Evolutionary conservation across 2,113 vertebrate genomes (phyloP).

Genomic region (Uropsilus gracilis): DNA sequence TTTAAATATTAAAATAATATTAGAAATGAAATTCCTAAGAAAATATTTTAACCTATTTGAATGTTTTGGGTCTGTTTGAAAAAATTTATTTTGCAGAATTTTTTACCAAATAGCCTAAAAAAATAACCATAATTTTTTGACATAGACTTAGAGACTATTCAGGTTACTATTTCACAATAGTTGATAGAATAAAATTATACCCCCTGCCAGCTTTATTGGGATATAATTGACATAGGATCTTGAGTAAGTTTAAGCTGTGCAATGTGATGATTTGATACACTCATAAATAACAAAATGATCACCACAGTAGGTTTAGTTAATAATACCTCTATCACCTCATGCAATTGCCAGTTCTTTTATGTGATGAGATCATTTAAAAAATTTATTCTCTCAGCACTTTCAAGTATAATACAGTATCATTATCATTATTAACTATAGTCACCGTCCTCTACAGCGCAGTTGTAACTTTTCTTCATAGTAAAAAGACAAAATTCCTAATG

Average conservation of each 20-base stretch:
- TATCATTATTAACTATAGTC: not conserved
- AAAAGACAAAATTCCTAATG: not conserved
- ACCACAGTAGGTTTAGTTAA: not conserved
- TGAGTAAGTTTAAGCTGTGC: not conserved
- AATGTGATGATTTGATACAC: not conserved
- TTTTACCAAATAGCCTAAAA: not conserved
- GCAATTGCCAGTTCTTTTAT: not conserved
- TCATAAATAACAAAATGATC: not conserved
- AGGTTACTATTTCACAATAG: not conserved
- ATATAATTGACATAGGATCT: not conserved
- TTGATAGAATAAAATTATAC: not conserved
- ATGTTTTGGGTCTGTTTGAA: not conserved
- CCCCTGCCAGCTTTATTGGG: not conserved
- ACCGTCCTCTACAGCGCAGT: not conserved
- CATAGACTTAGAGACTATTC: not conserved
- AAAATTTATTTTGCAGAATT: not conserved
- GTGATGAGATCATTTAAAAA: not conserved
- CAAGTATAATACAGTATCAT: not conserved
- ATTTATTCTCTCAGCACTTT: not conserved
- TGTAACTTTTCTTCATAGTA: not conserved
- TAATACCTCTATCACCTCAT: not conserved
- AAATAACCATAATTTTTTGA: not conserved
- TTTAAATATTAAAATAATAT: not conserved
- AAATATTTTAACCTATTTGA: not conserved
- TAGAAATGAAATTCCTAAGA: not conserved